These are phyloP conservation scores for Heliornis fulica DNA, from an alignment of 2,113 vertebrate genomes.

Conservation along the genomic window DNA sequence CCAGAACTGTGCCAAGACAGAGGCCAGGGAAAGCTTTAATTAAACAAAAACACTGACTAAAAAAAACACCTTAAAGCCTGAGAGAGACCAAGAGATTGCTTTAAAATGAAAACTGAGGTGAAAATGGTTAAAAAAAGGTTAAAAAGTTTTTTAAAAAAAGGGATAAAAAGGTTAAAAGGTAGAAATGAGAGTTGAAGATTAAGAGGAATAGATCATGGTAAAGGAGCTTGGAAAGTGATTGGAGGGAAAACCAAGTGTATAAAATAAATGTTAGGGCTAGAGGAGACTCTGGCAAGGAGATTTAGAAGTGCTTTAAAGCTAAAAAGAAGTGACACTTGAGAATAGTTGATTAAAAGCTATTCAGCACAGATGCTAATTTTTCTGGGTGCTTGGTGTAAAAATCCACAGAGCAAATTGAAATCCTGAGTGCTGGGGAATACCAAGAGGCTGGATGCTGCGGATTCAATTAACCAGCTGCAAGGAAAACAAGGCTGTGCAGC, in stretches of 20 bases:
- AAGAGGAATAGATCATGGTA: conserved; percentile 56
- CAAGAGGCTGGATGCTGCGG: conserved; percentile 38
- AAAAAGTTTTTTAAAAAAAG: no score
- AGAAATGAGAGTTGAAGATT: conserved; percentile 41
- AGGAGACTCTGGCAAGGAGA: background rate
- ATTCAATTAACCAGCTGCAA: conserved; percentile 62
- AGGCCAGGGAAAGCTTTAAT: background rate
- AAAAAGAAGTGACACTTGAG: conserved; percentile 33
- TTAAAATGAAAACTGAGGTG: conserved; percentile 34
- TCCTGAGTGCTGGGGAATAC: conserved; percentile 49
- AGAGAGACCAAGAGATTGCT: conserved; percentile 37
- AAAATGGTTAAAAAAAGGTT: no score
- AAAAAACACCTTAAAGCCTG: background rate
- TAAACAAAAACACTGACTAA: background rate
- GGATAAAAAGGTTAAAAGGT: conserved; percentile 38
- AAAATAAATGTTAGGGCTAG: conserved; percentile 5
- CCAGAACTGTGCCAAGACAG: background rate
- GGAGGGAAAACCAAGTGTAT: background rate
- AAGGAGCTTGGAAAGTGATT: background rate
- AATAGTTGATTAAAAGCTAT: conserved; percentile 71
- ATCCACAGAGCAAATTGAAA: conserved; percentile 66
- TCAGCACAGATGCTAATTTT: conserved; percentile 70
- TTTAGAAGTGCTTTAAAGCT: conserved; percentile 38
- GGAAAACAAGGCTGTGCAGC: background rate
- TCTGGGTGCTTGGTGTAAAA: conserved; percentile 45